These are phyloP conservation scores for Gavialis gangeticus DNA, from an alignment of 2,113 vertebrate genomes.

Conservation along the genomic window DNA sequence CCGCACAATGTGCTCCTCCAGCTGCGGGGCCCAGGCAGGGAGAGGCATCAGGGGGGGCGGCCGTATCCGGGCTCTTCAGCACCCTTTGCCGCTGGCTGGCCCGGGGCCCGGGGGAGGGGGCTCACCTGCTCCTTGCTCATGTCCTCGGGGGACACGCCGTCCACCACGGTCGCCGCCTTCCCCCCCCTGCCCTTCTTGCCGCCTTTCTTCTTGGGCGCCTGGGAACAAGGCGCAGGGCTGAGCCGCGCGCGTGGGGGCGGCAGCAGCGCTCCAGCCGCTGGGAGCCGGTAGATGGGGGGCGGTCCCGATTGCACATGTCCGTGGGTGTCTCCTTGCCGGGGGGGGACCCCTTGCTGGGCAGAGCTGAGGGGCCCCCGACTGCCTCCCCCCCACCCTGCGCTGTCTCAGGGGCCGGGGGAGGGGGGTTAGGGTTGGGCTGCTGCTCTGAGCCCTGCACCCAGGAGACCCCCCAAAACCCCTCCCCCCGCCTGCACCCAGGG, in stretches of 20 bases:
- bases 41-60: too few species aligned
- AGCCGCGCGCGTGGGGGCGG: rapidly evolving
- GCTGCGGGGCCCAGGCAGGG: slow-evolving; percentile 64
- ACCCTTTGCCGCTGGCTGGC: background rate
- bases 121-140: slow-evolving; percentile 93
- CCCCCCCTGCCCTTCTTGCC: slow-evolving; percentile 71
- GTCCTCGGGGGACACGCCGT: slow-evolving; percentile 82
- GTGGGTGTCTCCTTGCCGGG: too few species aligned
- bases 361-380: too few species aligned
- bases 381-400: too few species aligned
- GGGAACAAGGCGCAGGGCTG: background rate
- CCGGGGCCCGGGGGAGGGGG: background rate
- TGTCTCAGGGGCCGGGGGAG: too few species aligned
- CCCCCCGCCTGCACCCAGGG: background rate
- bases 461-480: background rate
- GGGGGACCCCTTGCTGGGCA: background rate
- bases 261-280: background rate
- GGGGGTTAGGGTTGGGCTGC: too few species aligned
- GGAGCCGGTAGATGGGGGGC: too few species aligned
- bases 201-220: slow-evolving; percentile 89
- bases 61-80: background rate
- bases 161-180: slow-evolving; percentile 77
- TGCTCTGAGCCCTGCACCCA: too few species aligned
- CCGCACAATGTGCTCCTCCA: slow-evolving; percentile 84
- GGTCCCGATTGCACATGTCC: too few species aligned